These are phyloP conservation scores for Phasianus colchicus DNA, from an alignment of 2,113 vertebrate species.

Conservation along the genomic window DNA sequence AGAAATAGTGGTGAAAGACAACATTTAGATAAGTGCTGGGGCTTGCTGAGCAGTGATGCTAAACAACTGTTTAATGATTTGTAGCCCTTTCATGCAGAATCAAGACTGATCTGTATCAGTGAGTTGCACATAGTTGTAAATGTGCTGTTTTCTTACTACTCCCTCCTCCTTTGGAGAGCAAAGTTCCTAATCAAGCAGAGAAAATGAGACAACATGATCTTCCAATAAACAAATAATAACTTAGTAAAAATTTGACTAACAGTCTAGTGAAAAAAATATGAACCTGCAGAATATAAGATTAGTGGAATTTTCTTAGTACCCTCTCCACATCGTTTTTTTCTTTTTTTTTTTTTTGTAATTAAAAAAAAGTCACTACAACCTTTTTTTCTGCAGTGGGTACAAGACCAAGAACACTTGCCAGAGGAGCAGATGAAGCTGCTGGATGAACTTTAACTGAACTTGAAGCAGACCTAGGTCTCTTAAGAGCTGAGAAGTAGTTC, in stretches of 20 bases:
- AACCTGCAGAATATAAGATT: background rate
- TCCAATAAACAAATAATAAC: background rate
- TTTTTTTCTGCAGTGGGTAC: background rate
- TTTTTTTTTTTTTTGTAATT: background rate
- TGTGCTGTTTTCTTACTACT: background rate
- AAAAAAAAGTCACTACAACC: background rate
- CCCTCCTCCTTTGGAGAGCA: background rate
- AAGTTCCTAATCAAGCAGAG: background rate
- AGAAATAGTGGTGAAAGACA: background rate
- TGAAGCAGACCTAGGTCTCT: background rate
- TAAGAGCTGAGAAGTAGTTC: conserved; percentile 18
- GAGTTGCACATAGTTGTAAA: background rate
- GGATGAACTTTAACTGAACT: conserved; percentile 58
- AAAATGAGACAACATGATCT: background rate
- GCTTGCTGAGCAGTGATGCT: background rate
- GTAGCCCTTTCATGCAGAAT: background rate
- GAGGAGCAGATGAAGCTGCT: conserved; percentile 8
- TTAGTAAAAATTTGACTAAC: background rate
- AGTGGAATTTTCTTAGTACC: background rate
- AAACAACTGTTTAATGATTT: background rate
- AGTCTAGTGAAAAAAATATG: background rate
- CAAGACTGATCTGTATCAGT: background rate
- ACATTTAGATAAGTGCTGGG: background rate
- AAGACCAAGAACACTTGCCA: background rate
- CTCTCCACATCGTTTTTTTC: background rate